These are phyloP conservation scores for Leptopilina drosophilae DNA, from an alignment of 2,888 invertebrate species.

Conservation along the genomic window DNA sequence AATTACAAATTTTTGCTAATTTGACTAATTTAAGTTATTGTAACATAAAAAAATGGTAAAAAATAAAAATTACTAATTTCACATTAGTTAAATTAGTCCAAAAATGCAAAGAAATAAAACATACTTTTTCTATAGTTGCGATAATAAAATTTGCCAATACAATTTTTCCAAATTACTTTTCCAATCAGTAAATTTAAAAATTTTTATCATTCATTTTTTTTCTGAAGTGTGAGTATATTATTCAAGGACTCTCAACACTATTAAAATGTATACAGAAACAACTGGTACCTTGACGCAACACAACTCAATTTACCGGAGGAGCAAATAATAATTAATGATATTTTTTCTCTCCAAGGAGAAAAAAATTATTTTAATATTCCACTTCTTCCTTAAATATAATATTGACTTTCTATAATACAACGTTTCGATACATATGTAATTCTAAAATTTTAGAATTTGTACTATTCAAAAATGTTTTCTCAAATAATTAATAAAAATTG, in stretches of 20 bases:
- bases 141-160: background rate
- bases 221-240: background rate
- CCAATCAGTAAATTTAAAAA: too few relatives aligned
- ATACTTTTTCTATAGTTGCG: too few relatives aligned
- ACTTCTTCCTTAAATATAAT: background rate
- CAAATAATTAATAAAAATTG: too few relatives aligned
- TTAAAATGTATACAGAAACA: background rate
- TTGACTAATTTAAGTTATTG: too few relatives aligned
- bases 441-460: too few relatives aligned
- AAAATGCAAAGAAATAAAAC: too few relatives aligned
- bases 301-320: background rate
- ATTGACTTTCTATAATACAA: background rate
- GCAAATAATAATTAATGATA: background rate
- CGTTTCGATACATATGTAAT: background rate
- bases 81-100: too few relatives aligned
- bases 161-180: too few relatives aligned
- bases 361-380: slow-evolving; percentile 4
- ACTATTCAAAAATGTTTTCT: too few relatives aligned
- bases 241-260: background rate
- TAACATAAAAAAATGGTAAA: too few relatives aligned
- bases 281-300: background rate
- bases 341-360: slow-evolving; percentile 4
- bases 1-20: too few relatives aligned
- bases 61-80: too few relatives aligned
- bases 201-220: background rate